These are phyloP conservation scores for Acrocephalus kingi DNA, from an alignment of 2,113 vertebrate species.

Conservation along the genomic window DNA sequence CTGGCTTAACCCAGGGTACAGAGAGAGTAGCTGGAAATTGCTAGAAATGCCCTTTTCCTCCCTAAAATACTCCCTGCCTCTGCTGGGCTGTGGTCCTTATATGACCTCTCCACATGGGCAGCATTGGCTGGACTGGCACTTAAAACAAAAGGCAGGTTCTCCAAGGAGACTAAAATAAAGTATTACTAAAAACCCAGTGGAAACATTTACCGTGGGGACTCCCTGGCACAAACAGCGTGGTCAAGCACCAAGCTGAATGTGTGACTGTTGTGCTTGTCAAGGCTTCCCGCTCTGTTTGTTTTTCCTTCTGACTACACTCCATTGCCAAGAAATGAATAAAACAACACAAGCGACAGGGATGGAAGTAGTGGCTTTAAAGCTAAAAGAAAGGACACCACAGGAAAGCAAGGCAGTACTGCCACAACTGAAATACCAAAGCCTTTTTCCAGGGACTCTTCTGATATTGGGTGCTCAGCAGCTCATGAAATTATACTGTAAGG, in stretches of 20 bases:
- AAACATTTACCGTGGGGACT: background rate
- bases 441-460: background rate
- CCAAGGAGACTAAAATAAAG: slow-evolving; percentile 18
- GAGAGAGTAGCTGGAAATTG: background rate
- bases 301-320: slow-evolving; percentile 61
- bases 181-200: background rate
- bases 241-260: background rate
- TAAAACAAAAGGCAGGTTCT: slow-evolving; percentile 31
- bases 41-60: background rate
- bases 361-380: background rate
- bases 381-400: background rate
- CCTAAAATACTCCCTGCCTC: background rate
- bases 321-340: slow-evolving; percentile 59
- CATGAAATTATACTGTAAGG: background rate
- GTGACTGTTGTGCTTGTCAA: slow-evolving; percentile 40
- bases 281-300: slow-evolving; percentile 67
- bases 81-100: background rate
- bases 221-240: background rate
- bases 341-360: background rate
- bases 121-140: background rate
- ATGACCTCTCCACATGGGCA: background rate
- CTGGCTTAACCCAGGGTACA: background rate
- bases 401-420: background rate
- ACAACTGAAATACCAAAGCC: background rate
- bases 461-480: background rate